phyloP scores from a whole-genome alignment of 2,888 invertebrate genomes.

The Globia sparganii region DNA sequence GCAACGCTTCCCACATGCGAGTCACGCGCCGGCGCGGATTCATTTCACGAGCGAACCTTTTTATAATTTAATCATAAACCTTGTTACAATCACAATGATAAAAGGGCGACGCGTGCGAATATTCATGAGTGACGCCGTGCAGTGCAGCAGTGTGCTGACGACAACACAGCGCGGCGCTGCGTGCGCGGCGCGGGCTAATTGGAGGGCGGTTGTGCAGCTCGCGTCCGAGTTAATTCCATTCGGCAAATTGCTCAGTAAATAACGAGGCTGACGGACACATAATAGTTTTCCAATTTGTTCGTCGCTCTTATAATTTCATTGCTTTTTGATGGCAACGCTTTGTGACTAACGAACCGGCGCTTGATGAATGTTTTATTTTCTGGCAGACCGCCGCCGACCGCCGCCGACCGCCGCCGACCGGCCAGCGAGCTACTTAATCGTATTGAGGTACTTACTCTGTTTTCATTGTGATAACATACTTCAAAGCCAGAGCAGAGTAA shows the following conservation, averaged over 20 bases:
- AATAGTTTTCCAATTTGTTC: slow-evolving; percentile 71
- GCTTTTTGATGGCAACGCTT: slow-evolving; percentile 65
- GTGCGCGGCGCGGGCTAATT: slow-evolving; percentile 51
- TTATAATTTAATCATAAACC: slow-evolving; percentile 82
- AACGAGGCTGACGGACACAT: slow-evolving; percentile 64
- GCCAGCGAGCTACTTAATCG: background rate
- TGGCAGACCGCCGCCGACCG: slow-evolving; percentile 33
- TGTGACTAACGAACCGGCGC: slow-evolving; percentile 67
- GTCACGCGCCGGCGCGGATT: slow-evolving; percentile 77
- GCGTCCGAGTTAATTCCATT: slow-evolving; percentile 68
- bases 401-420: background rate
- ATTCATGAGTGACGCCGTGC: slow-evolving; percentile 38
- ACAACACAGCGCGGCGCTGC: background rate
- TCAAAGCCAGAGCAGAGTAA: background rate
- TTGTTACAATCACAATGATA: slow-evolving; percentile 79
- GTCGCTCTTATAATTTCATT: slow-evolving; percentile 69
- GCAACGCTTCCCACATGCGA: slow-evolving; percentile 36
- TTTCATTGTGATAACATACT: slow-evolving; percentile 6
- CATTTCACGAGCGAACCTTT: slow-evolving; percentile 76
- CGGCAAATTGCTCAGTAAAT: slow-evolving; percentile 68
- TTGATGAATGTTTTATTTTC: slow-evolving; percentile 67
- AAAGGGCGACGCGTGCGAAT: slow-evolving; percentile 62
- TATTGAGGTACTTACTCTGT: slow-evolving; percentile 1
- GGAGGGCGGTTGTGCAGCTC: slow-evolving; percentile 60
- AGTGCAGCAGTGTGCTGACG: slow-evolving; percentile 8